Conservation (phyloP, 2,888 invertebrate species). For the Toxonevra muliebris region DNA sequence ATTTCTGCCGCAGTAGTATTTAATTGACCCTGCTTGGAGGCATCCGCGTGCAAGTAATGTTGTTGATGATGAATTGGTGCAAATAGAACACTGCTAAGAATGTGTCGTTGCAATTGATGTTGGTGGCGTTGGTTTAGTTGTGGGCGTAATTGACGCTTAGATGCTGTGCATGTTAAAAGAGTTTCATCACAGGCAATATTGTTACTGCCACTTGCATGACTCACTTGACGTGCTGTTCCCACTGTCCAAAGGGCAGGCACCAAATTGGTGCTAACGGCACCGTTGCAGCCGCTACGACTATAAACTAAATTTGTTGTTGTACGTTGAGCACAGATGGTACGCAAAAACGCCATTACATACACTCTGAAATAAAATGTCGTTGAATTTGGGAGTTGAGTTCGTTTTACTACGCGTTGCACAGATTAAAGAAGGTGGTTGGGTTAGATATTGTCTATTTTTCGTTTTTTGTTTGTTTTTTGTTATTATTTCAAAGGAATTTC, state of each 20-base stretch:
- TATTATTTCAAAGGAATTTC: too few species aligned
- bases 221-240: slow-evolving; percentile 27
- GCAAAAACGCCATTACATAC: slow-evolving; percentile 66
- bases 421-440: neutral
- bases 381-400: slow-evolving; percentile 9
- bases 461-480: too few species aligned
- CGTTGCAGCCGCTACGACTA: slow-evolving; percentile 44
- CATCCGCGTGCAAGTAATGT: slow-evolving; percentile 43
- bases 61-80: slow-evolving; percentile 16
- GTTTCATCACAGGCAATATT: slow-evolving; percentile 35
- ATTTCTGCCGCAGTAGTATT: neutral
- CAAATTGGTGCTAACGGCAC: slow-evolving; percentile 38
- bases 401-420: neutral
- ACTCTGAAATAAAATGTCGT: slow-evolving; percentile 33
- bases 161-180: slow-evolving; percentile 12
- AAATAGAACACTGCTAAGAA: slow-evolving; percentile 24
- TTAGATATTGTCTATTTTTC: neutral
- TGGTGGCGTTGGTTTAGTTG: slow-evolving; percentile 26
- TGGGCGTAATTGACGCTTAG: slow-evolving; percentile 6
- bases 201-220: slow-evolving; percentile 29
- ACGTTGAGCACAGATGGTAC: slow-evolving; percentile 62
- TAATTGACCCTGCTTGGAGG: slow-evolving; percentile 7
- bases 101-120: slow-evolving; percentile 29
- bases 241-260: slow-evolving; percentile 29
- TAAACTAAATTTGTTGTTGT: slow-evolving; percentile 57